Evolutionary conservation across 2,113 vertebrate genomes (phyloP), one percentile per base, ranked within the genome.

Genomic region (Anhinga rufa): DNA sequence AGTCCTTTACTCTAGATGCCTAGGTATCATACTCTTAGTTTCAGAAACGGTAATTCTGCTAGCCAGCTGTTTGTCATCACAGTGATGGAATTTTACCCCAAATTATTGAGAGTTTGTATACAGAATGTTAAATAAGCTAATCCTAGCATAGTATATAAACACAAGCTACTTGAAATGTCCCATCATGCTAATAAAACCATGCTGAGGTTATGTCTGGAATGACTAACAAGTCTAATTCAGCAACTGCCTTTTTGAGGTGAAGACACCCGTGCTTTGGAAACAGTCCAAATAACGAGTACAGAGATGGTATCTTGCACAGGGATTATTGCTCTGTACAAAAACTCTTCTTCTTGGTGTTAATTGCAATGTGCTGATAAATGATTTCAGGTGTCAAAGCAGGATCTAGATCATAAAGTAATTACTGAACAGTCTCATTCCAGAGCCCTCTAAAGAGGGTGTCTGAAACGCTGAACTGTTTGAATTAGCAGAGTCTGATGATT

Each of bases 401-500:
- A 57, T 52, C 44, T 40, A 22, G 26, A 82, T 78, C 52, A 74
- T n/a, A 81, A 62, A 49, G 46, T 17, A 60, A 77, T 74, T 22
- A 12, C 36, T 68, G 11, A 77, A n/a, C 5, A 44, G 10, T 26
- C 13, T 92, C 6, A 60, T 88, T 71, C 10, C 3, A 16, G 26
- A 74, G 14, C 6, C 29, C 15, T 74, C 8, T 49, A 12, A 75
- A 68, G 6, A 62, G 13, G 6, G 9, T 64, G 28, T 54, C 40
- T 1, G 4, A 68, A 90, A 68, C 42, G 24, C 29, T 58, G 21
- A 48, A 54, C 21, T 42, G 13, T 46, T 87, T 62, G 42, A 76
- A 68, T 32, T 60, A 51, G 10, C 1, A 1, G 24, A 70, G 15
- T 70, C 31, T 9, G 12, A 55, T 2, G 3, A 68, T 0, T 12